Evolutionary conservation across 2,888 invertebrate genomes (phyloP).

Genomic region (Adelphocoris suturalis): DNA sequence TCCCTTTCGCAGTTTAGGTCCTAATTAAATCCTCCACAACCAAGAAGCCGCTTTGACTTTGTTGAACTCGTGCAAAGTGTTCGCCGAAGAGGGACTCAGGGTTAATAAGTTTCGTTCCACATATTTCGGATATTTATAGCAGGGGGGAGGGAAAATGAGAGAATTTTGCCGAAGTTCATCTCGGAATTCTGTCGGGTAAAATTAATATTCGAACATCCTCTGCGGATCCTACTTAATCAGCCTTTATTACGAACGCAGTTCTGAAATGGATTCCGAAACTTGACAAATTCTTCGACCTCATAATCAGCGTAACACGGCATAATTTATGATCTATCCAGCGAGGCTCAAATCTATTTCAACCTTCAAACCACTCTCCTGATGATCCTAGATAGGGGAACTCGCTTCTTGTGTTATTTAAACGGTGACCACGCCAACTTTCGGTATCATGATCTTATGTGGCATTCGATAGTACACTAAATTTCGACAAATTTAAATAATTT

Average conservation of each 20-base stretch:
- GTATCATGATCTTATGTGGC: too few relatives aligned
- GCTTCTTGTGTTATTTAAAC: too few relatives aligned
- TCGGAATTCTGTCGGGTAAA: not conserved
- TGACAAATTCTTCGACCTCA: too few relatives aligned
- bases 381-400: too few relatives aligned
- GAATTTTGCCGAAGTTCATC: conserved; percentile 9
- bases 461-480: too few relatives aligned
- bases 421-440: too few relatives aligned
- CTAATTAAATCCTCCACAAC: conserved; percentile 54
- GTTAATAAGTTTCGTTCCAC: conserved; percentile 31
- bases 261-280: not conserved
- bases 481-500: too few relatives aligned
- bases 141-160: not conserved
- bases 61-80: conserved; percentile 44
- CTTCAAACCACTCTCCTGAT: too few relatives aligned
- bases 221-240: not conserved
- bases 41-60: conserved; percentile 51
- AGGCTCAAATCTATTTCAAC: too few relatives aligned
- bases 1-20: conserved; percentile 47
- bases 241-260: not conserved
- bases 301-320: too few relatives aligned
- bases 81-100: not conserved
- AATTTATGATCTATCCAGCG: too few relatives aligned
- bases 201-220: not conserved
- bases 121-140: conserved; percentile 31